phyloP scores from a whole-genome alignment of 2,113 vertebrate genomes.

The Muntiacus reevesi region DNA sequence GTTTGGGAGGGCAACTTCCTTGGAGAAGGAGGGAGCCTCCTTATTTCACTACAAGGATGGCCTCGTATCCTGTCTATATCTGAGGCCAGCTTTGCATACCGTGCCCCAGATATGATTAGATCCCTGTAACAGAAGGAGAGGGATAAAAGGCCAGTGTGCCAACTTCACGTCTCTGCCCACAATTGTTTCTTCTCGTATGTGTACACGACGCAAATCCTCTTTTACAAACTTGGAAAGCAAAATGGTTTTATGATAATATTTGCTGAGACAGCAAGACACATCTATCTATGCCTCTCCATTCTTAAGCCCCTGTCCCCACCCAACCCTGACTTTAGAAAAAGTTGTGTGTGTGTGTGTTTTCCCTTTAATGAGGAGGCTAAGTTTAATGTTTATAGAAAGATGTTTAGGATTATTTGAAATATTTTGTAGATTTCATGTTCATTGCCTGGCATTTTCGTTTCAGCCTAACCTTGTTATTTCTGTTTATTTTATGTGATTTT shows the following conservation, averaged over 20 bases:
- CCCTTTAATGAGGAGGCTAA: constrained; percentile 12
- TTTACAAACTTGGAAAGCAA: constrained; percentile 26
- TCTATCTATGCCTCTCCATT: neutral
- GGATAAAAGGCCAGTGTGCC: neutral
- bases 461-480: constrained; percentile 48
- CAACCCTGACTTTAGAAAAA: neutral
- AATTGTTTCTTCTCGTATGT: neutral
- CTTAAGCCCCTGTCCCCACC: neutral
- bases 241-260: constrained; percentile 37
- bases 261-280: constrained; percentile 2
- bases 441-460: constrained; percentile 37
- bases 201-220: neutral
- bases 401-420: constrained; percentile 26
- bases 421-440: constrained; percentile 31
- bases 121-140: neutral
- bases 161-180: neutral
- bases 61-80: neutral
- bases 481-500: constrained; percentile 63
- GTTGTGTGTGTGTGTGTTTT: neutral
- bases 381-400: neutral
- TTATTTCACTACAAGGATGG: neutral
- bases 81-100: neutral
- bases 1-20: neutral
- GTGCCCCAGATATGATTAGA: neutral
- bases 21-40: neutral